Evolutionary conservation across 2,888 invertebrate species (phyloP).

Genomic region (Megaustenia siamemsis): DNA sequence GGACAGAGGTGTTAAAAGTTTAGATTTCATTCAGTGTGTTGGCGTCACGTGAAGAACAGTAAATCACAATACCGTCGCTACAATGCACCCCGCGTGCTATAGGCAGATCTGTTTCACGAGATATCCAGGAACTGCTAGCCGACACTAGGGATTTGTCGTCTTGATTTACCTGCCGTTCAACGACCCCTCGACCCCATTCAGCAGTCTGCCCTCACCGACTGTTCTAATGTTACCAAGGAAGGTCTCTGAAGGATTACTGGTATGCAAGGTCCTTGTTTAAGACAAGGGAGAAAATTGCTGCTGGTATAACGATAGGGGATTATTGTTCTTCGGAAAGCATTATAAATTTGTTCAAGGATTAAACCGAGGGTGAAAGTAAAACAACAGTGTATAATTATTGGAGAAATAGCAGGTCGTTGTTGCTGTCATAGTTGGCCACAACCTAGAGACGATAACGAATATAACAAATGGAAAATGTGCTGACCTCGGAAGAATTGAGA

Average conservation of each 20-base stretch:
- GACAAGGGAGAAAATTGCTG: background rate
- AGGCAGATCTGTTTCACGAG: slow-evolving; percentile 25
- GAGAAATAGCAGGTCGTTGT: too few relatives aligned
- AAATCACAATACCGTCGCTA: background rate
- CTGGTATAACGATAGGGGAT: background rate
- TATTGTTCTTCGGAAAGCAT: slow-evolving; percentile 23
- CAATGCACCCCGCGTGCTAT: background rate
- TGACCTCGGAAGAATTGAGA: too few relatives aligned
- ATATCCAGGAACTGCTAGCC: background rate
- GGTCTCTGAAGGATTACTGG: background rate
- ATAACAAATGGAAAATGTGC: too few relatives aligned
- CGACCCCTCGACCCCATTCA: background rate
- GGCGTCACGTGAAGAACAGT: background rate
- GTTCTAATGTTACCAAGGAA: background rate
- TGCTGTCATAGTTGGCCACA: too few relatives aligned
- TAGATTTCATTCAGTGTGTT: background rate
- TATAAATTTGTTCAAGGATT: slow-evolving; percentile 26
- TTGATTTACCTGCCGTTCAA: background rate
- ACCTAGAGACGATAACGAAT: too few relatives aligned
- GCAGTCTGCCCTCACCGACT: background rate
- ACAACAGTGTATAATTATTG: background rate
- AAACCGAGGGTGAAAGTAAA: background rate
- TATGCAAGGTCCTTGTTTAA: background rate
- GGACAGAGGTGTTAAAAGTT: slow-evolving; percentile 11
- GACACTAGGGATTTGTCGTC: slow-evolving; percentile 17